Evolutionary conservation across 2,888 invertebrate genomes (phyloP).

Genomic region (Pinctada fucata): DNA sequence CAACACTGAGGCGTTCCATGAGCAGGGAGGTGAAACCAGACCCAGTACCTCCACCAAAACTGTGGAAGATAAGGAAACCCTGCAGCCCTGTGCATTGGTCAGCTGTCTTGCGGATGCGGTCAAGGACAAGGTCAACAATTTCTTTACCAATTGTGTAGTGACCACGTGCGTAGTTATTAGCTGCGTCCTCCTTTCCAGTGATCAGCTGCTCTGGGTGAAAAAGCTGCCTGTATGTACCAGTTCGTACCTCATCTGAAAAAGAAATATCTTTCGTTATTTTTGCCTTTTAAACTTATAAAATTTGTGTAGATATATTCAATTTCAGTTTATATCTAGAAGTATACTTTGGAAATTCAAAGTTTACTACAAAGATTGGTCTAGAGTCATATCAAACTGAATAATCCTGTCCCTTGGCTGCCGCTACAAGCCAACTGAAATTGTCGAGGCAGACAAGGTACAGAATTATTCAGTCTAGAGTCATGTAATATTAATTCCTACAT

Average conservation of each 20-base stretch:
- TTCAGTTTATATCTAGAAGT: no score
- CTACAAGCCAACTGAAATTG: no score
- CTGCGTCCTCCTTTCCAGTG: slow-evolving; percentile 81
- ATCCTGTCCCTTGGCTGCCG: no score
- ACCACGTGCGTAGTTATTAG: slow-evolving; percentile 96
- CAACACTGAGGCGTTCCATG: slow-evolving; percentile 89
- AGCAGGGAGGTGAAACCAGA: slow-evolving; percentile 90
- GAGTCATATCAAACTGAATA: no score
- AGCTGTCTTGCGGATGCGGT: slow-evolving; percentile 56
- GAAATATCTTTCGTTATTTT: no score
- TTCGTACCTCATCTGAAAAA: slow-evolving; percentile 76
- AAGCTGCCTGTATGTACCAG: slow-evolving; percentile 88
- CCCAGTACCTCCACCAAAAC: slow-evolving; percentile 61
- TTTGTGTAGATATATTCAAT: no score
- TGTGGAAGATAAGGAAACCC: slow-evolving; percentile 80
- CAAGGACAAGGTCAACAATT: slow-evolving; percentile 50
- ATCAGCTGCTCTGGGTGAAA: slow-evolving; percentile 87
- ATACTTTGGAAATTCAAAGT: no score
- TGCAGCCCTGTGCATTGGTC: slow-evolving; percentile 76
- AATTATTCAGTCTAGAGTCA: no score
- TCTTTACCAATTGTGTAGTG: slow-evolving; percentile 79
- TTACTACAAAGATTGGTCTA: no score
- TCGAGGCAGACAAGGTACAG: no score
- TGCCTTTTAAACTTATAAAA: no score
- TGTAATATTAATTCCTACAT: no score